Evolutionary conservation across 2,888 invertebrate genomes (phyloP).

Genomic region (Thereva unica): DNA sequence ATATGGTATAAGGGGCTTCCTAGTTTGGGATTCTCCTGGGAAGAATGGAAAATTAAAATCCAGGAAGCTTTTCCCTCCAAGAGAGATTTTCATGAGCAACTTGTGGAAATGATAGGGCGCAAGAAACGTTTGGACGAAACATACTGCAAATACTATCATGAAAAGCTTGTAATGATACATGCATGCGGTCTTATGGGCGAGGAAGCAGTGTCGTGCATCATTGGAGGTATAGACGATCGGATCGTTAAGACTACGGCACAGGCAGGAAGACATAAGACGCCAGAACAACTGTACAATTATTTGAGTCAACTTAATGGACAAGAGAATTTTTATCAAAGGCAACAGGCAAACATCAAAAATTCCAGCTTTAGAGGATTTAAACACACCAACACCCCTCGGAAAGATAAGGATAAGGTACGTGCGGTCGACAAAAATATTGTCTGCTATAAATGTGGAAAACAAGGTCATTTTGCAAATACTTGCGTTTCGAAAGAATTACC

Average conservation of each 20-base stretch:
- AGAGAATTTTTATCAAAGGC: too few species aligned
- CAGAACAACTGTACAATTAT: slow-evolving; percentile 14
- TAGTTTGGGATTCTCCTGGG: not conserved
- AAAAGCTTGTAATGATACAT: not conserved
- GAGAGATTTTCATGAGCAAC: not conserved
- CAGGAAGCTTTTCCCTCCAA: not conserved
- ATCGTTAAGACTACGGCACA: slow-evolving; percentile 24
- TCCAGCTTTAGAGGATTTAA: not conserved
- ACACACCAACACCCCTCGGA: not conserved
- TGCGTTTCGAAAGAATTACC: not conserved
- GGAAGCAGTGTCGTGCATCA: slow-evolving; percentile 30
- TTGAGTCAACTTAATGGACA: slow-evolving; percentile 10
- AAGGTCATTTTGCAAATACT: slow-evolving; percentile 24
- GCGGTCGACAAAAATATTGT: not conserved
- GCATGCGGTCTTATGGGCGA: slow-evolving; percentile 9
- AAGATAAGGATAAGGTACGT: not conserved
- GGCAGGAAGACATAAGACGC: slow-evolving; percentile 5
- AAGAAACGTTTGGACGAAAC: not conserved
- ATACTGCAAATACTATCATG: not conserved
- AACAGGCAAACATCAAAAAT: not conserved
- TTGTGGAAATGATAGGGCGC: not conserved
- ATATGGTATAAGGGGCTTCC: slow-evolving; percentile 19
- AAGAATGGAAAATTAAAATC: slow-evolving; percentile 5
- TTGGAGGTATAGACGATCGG: slow-evolving; percentile 25
- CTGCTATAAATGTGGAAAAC: slow-evolving; percentile 26